phyloP scores from a whole-genome alignment of 2,888 invertebrate species.

The Pycnomerus fuliginosus region DNA sequence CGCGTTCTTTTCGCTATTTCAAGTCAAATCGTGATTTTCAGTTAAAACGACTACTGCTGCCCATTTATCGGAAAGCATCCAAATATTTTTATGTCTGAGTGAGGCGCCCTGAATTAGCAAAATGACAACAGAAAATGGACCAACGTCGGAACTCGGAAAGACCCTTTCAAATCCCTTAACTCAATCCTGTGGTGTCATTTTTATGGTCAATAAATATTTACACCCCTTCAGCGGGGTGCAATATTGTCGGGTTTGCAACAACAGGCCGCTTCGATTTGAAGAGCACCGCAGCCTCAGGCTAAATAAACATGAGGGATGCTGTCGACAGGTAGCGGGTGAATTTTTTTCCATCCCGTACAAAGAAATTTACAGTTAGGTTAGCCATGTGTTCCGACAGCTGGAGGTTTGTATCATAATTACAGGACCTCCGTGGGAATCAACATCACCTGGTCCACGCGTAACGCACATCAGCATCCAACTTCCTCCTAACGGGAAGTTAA shows the following conservation, averaged over 20 bases:
- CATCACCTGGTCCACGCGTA: too few relatives aligned
- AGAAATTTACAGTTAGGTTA: conserved; percentile 17
- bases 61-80: too few relatives aligned
- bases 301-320: conserved; percentile 15
- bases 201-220: conserved; percentile 19
- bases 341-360: conserved; percentile 14
- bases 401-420: conserved; percentile 19
- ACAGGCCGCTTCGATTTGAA: conserved; percentile 1
- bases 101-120: too few relatives aligned
- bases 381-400: conserved; percentile 19
- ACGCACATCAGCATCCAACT: too few relatives aligned
- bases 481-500: too few relatives aligned
- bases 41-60: too few relatives aligned
- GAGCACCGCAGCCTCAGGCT: conserved; percentile 10
- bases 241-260: conserved; percentile 12
- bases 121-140: too few relatives aligned
- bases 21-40: too few relatives aligned
- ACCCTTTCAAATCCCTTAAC: too few relatives aligned
- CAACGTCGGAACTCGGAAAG: too few relatives aligned
- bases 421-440: conserved; percentile 16
- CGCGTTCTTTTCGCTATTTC: too few relatives aligned
- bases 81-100: too few relatives aligned
- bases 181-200: background rate
- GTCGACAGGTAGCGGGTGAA: conserved; percentile 22
- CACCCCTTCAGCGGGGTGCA: conserved; percentile 10